Evolutionary conservation across 2,113 vertebrate species (phyloP).

Genomic region (Oncorhynchus masou): DNA sequence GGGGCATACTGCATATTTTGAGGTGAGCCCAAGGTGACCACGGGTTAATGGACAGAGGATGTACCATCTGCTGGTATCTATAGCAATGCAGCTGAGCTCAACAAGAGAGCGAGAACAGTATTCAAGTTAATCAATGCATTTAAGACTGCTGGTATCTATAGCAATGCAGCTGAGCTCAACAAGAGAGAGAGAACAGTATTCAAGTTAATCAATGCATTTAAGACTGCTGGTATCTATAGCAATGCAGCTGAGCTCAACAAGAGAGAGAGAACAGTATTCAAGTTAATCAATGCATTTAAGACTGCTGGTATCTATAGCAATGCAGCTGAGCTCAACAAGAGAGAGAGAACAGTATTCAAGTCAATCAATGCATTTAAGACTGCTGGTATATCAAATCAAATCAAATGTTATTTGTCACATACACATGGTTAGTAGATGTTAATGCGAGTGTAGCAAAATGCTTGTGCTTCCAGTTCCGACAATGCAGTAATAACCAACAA

Average conservation of each 20-base stretch:
- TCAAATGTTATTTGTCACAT: no score
- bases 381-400: no score
- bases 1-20: conserved; percentile 47
- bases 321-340: conserved; percentile 25
- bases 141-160: neutral
- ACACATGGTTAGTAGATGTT: no score
- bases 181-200: conserved; percentile 22
- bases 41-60: conserved; percentile 45
- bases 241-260: conserved; percentile 17
- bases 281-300: no score
- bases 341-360: conserved; percentile 6
- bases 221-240: neutral
- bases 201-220: no score
- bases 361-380: no score
- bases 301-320: neutral
- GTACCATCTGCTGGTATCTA: neutral
- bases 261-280: conserved; percentile 16
- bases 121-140: no score
- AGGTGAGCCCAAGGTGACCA: conserved; percentile 72
- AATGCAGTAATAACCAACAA: no score
- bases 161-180: conserved; percentile 11
- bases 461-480: no score
- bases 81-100: conserved; percentile 3
- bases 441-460: no score
- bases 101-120: conserved; percentile 25